phyloP scores from a whole-genome alignment of 2,797 vertebrate species.

The Allobates femoralis region DNA sequence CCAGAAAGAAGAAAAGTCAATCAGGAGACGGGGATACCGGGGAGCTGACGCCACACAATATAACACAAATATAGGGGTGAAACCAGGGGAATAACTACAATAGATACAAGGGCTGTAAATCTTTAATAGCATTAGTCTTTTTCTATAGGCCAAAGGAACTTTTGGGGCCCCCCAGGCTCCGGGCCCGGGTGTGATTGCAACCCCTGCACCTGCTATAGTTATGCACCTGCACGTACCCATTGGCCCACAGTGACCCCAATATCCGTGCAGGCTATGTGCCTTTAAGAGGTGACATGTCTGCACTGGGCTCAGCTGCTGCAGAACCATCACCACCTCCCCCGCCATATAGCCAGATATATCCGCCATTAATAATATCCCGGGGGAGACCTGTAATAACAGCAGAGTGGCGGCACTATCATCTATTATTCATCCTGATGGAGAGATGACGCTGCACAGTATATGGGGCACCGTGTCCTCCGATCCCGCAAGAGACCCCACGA shows the following conservation, averaged over 20 bases:
- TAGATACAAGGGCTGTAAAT: too few species aligned
- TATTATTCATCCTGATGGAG: conserved; percentile 3
- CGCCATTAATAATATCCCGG: neutral
- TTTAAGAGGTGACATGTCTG: neutral
- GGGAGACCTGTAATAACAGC: neutral
- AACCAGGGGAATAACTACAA: neutral
- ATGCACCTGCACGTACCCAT: too few species aligned
- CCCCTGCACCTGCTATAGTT: too few species aligned
- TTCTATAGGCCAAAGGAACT: too few species aligned
- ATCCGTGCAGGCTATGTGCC: neutral
- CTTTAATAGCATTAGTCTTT: too few species aligned
- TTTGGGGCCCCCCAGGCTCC: too few species aligned
- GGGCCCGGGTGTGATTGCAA: too few species aligned
- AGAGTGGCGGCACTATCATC: neutral
- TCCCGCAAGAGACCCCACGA: neutral
- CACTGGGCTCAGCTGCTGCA: conserved; percentile 1
- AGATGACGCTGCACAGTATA: neutral
- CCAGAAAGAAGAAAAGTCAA: conserved; percentile 16
- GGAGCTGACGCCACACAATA: neutral
- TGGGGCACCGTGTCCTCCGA: neutral
- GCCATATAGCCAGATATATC: neutral
- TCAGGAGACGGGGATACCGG: neutral
- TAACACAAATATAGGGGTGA: neutral
- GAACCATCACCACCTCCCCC: neutral
- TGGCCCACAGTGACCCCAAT: too few species aligned